A percentile compares a stretch with the other conserved stretches of the same genome.
These are phyloP conservation scores for Chlorospingus flavigularis DNA, from an alignment of 2,797 vertebrate genomes.

Conservation along the genomic window DNA sequence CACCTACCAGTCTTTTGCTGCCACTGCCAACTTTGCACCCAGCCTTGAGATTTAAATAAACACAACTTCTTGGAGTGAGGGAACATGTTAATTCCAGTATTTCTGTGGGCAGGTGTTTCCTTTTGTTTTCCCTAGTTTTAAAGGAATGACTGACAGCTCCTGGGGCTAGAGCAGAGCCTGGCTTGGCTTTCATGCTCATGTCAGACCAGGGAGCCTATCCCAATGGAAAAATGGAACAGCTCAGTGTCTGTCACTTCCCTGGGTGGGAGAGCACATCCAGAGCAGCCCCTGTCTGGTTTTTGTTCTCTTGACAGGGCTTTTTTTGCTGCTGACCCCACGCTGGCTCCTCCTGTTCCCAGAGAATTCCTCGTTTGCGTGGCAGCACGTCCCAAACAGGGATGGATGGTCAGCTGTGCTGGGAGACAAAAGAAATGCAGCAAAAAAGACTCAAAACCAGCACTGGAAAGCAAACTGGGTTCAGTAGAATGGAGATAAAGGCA, in stretches of 20 bases:
- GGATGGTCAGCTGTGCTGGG: not conserved
- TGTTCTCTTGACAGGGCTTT: not conserved
- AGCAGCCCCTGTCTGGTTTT: not conserved
- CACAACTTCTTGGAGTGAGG: not conserved
- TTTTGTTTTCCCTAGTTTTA: not conserved
- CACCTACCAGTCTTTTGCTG: not conserved
- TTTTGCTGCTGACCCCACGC: not conserved
- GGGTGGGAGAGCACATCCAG: not conserved
- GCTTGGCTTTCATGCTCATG: not conserved
- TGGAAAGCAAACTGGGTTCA: not conserved
- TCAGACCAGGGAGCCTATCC: not conserved
- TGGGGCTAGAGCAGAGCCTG: not conserved
- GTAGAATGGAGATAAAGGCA: not conserved
- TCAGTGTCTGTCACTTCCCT: not conserved
- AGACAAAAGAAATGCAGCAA: not conserved
- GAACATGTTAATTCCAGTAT: not conserved
- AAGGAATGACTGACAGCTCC: not conserved
- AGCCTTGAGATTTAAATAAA: constrained; percentile 42
- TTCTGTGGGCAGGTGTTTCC: constrained; percentile 36
- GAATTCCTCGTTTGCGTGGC: not conserved
- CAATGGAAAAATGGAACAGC: not conserved
- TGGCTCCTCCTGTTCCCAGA: not conserved
- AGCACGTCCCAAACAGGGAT: not conserved
- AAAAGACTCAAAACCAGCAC: not conserved
- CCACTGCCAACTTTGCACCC: constrained; percentile 10